Base-by-base conservation (phyloP, 2,888 invertebrate species). In the Dicycla oo region DNA sequence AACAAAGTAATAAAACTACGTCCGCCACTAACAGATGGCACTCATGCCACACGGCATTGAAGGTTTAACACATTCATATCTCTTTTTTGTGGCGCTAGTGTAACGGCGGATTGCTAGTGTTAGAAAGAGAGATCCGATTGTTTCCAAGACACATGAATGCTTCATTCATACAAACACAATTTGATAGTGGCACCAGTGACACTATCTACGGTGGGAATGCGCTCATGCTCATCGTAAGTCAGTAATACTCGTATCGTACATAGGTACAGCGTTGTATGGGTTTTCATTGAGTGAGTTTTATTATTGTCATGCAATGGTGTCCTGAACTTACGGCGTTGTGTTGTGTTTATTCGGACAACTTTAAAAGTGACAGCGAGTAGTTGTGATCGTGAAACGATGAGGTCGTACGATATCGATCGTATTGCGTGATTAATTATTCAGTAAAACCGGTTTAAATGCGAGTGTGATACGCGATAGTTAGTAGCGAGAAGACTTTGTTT, bases 381-480 rank as follows among this genome's bases (percentile, higher is more conserved):
- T 75, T 78, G 69, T 74, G 67, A 83, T 66, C 53, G 47, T 85
- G 80, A 81, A 83, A 86, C 80, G 82, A 88, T 88, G 86, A 82
- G 75, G 75, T 86, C 83, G 66, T 74, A 73, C 78, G 78, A 76
- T 82, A 77, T 86, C 83, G 88, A 88, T 88, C 85, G 83, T 75
- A 79, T 90, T 87, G 89, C 89, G 90, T 90, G 91, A 91, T 93
- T 88, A 93, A 92, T 93, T 93, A 89, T 92, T 91, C 91, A 89
- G 87, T 83, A 87, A 90, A 94, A 95, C 95, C 94, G 92, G 95
- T 94, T 95, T 87, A 87, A n/a, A 89, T 88, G 89, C 89, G 89
- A 86, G 87, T 89, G 90, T 78, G 81, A 83, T 91, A 88, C 87
- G 90, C 88, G 90, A 88, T 90, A 91, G 86, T 88, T 83, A 75